These are phyloP conservation scores for Tangara arthus DNA, from an alignment of 2,797 vertebrate genomes.

Conservation along the genomic window DNA sequence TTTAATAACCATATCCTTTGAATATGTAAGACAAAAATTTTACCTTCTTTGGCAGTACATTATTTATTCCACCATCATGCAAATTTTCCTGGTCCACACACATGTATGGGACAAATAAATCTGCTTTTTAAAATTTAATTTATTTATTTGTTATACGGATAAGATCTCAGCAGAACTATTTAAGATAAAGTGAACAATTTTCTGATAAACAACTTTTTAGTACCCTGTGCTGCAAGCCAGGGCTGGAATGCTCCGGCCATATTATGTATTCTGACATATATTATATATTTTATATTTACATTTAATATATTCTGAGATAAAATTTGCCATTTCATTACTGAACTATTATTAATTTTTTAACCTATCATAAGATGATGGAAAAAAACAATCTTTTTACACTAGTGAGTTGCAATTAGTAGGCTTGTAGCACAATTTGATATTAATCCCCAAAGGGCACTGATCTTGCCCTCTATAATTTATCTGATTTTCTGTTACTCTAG, in stretches of 20 bases:
- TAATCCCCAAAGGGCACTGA: neutral
- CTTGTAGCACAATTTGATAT: neutral
- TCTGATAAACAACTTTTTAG: neutral
- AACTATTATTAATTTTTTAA: neutral
- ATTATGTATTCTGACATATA: neutral
- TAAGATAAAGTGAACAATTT: neutral
- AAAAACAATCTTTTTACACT: neutral
- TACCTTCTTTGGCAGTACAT: neutral
- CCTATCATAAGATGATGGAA: neutral
- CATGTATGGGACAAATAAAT: neutral
- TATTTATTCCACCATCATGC: neutral
- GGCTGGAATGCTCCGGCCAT: neutral
- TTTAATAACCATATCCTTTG: accelerated
- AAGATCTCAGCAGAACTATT: neutral
- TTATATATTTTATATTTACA: neutral
- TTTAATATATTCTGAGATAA: neutral
- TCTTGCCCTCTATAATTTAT: neutral
- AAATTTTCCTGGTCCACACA: neutral
- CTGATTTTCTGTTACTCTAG: neutral
- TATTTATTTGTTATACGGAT: neutral
- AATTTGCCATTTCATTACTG: neutral
- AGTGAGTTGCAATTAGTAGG: neutral
- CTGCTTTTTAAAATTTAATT: neutral
- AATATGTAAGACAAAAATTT: neutral
- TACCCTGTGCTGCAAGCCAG: neutral